A percentile compares a stretch with the other conserved stretches of the same genome.
Evolutionary conservation across 2,888 invertebrate species (phyloP).

Genomic region (Agrochola lychnidis): DNA sequence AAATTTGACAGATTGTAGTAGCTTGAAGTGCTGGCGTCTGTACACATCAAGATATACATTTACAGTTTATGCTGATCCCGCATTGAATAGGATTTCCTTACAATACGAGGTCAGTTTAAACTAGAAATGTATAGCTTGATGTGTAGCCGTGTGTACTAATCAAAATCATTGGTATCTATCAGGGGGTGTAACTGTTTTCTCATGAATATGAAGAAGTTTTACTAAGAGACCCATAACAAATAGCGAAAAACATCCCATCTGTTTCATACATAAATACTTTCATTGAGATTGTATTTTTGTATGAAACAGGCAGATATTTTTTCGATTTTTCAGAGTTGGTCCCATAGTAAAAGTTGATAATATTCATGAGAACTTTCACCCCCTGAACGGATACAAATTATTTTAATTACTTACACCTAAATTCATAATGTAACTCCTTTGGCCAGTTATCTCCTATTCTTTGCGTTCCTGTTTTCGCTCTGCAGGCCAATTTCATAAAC

Average conservation of each 20-base stretch:
- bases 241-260: neutral
- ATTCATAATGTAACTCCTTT: too few relatives aligned
- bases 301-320: neutral
- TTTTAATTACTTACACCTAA: neutral
- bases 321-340: neutral
- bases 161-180: too few relatives aligned
- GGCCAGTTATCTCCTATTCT: neutral
- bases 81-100: too few relatives aligned
- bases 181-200: neutral
- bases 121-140: too few relatives aligned
- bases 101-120: too few relatives aligned
- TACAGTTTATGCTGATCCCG: too few relatives aligned
- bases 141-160: too few relatives aligned
- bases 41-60: too few relatives aligned
- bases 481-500: neutral
- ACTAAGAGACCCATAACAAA: neutral
- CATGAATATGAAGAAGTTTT: conserved; percentile 7
- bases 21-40: too few relatives aligned
- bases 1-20: too few relatives aligned
- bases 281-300: neutral
- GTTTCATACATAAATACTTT: neutral
- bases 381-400: neutral
- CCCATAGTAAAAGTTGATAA: neutral
- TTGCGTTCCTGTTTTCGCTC: neutral
- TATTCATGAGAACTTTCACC: neutral